Evolutionary conservation across 2,113 vertebrate genomes (phyloP).

Genomic region (Haplotaxodon microlepis): DNA sequence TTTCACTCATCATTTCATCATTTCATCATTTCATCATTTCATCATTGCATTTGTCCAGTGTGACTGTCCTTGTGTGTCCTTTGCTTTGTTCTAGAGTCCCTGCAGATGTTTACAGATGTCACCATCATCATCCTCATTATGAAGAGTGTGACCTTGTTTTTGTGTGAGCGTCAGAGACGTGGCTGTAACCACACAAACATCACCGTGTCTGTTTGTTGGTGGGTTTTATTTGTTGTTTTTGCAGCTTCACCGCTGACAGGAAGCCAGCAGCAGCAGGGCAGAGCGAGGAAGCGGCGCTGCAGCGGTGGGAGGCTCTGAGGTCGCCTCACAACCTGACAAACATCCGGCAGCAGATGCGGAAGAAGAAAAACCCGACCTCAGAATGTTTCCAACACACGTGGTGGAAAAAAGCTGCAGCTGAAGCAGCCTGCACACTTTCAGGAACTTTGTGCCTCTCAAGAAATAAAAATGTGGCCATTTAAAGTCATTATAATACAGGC

Average conservation of each 20-base stretch:
- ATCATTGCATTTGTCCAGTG: background rate
- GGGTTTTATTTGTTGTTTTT: background rate
- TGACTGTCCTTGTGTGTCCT: background rate
- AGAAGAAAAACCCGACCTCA: background rate
- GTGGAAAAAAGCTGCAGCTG: slow-evolving; percentile 1
- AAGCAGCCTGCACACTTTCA: background rate
- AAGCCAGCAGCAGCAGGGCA: background rate
- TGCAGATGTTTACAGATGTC: background rate
- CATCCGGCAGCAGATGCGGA: slow-evolving; percentile 9
- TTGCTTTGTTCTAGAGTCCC: background rate
- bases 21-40: background rate
- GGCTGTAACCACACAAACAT: background rate
- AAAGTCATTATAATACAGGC: accelerated
- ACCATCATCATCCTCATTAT: background rate
- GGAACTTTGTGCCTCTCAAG: background rate
- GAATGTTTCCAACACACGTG: background rate
- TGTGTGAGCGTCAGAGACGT: accelerated
- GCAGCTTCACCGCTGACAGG: slow-evolving; percentile 2
- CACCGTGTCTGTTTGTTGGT: background rate
- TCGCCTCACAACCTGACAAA: background rate
- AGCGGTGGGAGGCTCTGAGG: background rate
- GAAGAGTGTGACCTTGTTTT: background rate
- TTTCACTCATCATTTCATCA: background rate
- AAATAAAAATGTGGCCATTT: background rate
- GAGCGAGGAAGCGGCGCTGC: background rate